Conservation (phyloP, 1,140 invertebrate genomes). For the Zaprionus nigranus region DNA sequence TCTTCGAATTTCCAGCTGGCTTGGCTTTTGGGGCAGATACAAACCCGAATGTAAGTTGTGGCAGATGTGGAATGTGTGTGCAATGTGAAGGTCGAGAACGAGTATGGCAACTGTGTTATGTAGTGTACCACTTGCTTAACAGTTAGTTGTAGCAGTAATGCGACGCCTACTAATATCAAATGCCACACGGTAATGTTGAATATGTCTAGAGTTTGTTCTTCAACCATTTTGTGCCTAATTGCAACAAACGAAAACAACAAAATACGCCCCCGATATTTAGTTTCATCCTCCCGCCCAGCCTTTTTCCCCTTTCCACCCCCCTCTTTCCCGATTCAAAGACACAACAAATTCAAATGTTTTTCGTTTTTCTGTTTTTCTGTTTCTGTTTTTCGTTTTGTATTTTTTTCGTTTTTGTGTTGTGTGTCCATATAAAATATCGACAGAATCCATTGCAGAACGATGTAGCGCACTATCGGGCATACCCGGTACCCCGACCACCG, state of each 20-base stretch:
- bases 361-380: background rate
- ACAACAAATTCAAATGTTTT: constrained; percentile 11
- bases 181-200: constrained; percentile 51
- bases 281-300: background rate
- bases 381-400: constrained; percentile 42
- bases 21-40: constrained; percentile 69
- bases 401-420: constrained; percentile 52
- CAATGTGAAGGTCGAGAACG: constrained; percentile 28
- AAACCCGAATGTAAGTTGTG: constrained; percentile 64
- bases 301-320: background rate
- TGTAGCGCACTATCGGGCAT: constrained; percentile 86
- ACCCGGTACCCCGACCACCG: constrained; percentile 80
- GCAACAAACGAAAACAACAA: constrained; percentile 46
- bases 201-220: constrained; percentile 64
- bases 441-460: constrained; percentile 84
- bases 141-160: constrained; percentile 39
- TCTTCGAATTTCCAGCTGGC: constrained; percentile 75
- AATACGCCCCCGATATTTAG: constrained; percentile 16
- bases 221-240: constrained; percentile 36
- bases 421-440: constrained; percentile 79
- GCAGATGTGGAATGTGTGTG: constrained; percentile 63
- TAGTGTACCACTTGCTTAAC: constrained; percentile 37
- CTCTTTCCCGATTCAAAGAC: background rate
- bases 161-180: constrained; percentile 63
- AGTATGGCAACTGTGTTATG: constrained; percentile 27